phyloP scores from a whole-genome alignment of 2,113 vertebrate species.

The Microtus montanus region DNA sequence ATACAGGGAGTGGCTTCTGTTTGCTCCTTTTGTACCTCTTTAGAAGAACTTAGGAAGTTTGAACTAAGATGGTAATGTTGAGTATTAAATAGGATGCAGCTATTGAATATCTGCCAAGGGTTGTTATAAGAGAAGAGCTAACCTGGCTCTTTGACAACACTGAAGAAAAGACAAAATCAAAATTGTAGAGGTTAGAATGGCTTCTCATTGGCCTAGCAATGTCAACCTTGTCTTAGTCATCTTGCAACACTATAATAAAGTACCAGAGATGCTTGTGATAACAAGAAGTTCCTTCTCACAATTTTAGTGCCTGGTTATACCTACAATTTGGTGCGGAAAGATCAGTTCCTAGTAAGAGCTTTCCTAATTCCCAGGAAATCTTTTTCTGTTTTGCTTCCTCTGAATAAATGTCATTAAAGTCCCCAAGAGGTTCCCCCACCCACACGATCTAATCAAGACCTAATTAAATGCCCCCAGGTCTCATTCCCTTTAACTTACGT shows the following conservation, averaged over 20 bases:
- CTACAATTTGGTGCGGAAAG: neutral
- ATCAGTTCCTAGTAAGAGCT: neutral
- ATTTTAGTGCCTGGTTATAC: neutral
- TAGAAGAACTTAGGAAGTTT: neutral
- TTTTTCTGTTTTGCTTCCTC: neutral
- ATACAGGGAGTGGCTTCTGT: neutral
- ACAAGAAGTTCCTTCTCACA: neutral
- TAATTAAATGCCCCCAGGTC: too few species aligned
- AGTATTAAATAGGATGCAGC: neutral
- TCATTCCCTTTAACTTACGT: too few species aligned
- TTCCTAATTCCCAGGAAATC: neutral
- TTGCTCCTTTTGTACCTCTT: neutral
- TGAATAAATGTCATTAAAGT: neutral
- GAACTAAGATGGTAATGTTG: neutral
- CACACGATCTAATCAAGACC: neutral
- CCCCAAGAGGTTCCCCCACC: neutral
- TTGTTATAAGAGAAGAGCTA: neutral
- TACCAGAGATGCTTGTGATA: neutral
- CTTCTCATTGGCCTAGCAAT: neutral
- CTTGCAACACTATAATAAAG: neutral
- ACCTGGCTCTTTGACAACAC: neutral
- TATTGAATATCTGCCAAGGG: neutral
- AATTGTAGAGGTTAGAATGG: neutral
- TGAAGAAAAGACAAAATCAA: conserved; percentile 16
- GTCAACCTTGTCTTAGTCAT: neutral